phyloP scores from a whole-genome alignment of 1,140 invertebrate genomes.

The Drosophila hydei region DNA sequence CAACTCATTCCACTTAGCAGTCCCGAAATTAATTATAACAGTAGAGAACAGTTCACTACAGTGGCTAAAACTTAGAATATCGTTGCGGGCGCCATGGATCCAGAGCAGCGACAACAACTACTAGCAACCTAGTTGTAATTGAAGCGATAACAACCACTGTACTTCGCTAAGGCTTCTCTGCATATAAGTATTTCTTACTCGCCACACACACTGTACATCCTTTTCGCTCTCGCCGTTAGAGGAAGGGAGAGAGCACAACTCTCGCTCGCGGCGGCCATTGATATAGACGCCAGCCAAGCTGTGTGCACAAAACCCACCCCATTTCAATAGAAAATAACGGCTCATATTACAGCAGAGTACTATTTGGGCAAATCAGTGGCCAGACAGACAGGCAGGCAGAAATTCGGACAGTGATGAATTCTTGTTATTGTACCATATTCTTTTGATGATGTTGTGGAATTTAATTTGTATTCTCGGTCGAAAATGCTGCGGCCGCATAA shows the following conservation, averaged over 20 bases:
- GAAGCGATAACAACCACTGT: constrained; percentile 33
- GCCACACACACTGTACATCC: constrained; percentile 44
- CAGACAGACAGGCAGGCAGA: neutral
- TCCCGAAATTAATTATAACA: neutral
- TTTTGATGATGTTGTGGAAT: constrained; percentile 60
- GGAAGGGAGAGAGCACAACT: constrained; percentile 36
- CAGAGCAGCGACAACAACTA: constrained; percentile 12
- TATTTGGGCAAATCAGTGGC: neutral
- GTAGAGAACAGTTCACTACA: neutral
- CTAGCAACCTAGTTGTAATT: constrained; percentile 34
- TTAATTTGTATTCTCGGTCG: constrained; percentile 74
- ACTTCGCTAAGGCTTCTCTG: constrained; percentile 3
- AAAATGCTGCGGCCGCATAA: constrained; percentile 43
- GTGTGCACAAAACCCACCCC: constrained; percentile 10
- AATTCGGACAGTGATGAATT: neutral
- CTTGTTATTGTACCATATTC: constrained; percentile 44
- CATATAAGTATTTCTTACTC: constrained; percentile 17
- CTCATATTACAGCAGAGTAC: neutral
- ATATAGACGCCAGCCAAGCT: constrained; percentile 57
- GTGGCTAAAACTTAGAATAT: neutral
- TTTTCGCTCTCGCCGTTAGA: constrained; percentile 39
- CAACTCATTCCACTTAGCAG: neutral
- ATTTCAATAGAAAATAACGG: neutral
- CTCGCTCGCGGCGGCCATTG: constrained; percentile 62
- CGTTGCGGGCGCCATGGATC: neutral